Conservation (phyloP, 2,797 vertebrate species). For the Erithacus rubecula region DNA sequence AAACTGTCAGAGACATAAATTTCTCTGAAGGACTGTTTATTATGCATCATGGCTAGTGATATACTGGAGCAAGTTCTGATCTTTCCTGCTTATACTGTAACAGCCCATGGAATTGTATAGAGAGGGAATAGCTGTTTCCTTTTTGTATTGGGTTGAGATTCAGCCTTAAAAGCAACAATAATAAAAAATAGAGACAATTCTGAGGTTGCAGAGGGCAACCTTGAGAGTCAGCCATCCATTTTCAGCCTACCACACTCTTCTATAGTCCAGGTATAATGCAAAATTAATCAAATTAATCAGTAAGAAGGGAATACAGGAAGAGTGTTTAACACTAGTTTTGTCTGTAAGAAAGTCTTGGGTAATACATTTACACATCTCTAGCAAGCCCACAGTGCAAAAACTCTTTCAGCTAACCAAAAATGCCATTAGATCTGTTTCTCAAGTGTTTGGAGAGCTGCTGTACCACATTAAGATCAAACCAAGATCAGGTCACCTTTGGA, state of each 20-base stretch:
- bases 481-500: not conserved
- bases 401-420: not conserved
- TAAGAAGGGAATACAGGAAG: not conserved
- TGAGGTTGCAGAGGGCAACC: not conserved
- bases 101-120: not conserved
- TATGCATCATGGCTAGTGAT: not conserved
- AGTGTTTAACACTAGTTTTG: not conserved
- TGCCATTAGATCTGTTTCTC: not conserved
- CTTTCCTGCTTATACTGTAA: not conserved
- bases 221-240: not conserved
- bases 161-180: not conserved
- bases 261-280: not conserved
- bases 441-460: not conserved
- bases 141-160: not conserved
- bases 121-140: not conserved
- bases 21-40: not conserved
- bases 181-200: not conserved
- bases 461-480: not conserved
- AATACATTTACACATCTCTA: not conserved
- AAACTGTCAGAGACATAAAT: not conserved
- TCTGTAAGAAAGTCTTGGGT: not conserved
- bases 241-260: not conserved
- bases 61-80: not conserved
- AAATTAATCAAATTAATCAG: not conserved
- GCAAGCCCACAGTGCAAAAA: not conserved